A percentile compares a stretch with the other conserved stretches of the same genome.
phyloP scores from a whole-genome alignment of 2,113 vertebrate genomes.

The Tauraco erythrolophus region DNA sequence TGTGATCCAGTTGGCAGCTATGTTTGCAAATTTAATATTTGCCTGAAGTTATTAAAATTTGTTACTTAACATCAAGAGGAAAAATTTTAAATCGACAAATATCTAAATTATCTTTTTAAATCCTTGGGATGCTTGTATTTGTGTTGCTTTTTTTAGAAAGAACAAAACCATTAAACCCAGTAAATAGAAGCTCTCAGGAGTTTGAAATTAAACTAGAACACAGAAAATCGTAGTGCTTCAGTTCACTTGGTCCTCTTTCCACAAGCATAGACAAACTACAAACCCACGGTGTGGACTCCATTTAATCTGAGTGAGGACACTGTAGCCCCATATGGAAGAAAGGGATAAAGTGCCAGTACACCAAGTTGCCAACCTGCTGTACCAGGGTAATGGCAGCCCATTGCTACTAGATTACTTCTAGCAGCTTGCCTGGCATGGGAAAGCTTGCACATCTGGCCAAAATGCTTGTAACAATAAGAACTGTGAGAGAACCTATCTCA shows the following conservation, averaged over 20 bases:
- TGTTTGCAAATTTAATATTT: conserved; percentile 29
- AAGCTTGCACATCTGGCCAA: not conserved
- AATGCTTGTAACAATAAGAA: not conserved
- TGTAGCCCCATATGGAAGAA: not conserved
- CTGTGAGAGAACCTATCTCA: not conserved
- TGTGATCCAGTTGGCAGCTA: not conserved
- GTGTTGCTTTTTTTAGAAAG: not conserved
- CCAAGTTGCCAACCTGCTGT: not conserved
- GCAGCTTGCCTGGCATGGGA: not conserved
- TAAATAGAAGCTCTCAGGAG: not conserved
- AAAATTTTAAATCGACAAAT: not conserved
- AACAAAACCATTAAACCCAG: not conserved
- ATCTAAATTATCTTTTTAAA: not conserved
- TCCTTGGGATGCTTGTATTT: not conserved
- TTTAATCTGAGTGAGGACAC: not conserved
- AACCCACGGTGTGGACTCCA: not conserved
- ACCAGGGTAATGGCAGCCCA: not conserved
- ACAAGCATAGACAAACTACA: not conserved
- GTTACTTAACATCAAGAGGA: not conserved
- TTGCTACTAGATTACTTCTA: not conserved
- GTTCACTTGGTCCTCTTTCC: not conserved
- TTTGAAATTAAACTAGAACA: not conserved
- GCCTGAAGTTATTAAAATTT: not conserved
- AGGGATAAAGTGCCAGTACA: not conserved
- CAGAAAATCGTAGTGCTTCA: not conserved